Evolutionary conservation across 1,140 invertebrate genomes (phyloP), one percentile per base, ranked within the genome.

Genomic region (Triops cancriformis): DNA sequence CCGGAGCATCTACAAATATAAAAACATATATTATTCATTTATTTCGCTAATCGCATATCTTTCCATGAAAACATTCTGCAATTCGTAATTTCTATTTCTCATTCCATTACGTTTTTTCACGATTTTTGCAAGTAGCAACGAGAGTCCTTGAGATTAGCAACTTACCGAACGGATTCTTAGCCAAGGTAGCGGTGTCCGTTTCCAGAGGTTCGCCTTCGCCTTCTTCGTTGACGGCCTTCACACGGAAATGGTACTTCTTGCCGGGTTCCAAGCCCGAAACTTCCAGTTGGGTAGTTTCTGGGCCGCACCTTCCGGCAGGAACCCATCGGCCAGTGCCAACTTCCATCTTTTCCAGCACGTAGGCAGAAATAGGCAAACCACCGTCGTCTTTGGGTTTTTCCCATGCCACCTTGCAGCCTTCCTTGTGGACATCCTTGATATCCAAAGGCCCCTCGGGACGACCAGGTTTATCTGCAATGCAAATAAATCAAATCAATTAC

Each of bases 381-480:
- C 97, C 97, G 82, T 98, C 95, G 84, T 99, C 96, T 84, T 93
- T 94, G 10, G 97, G 94, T 82, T 94, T 94, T 23, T 94, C 93
- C 98, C 98, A 99, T 80, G 93, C 92, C 6, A 99, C 86, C 83
- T 96, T 98, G 83, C 94, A 96, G 31, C 94, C 94, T 83, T 98
- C 96, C 78, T 97, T 98, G 83, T 97, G 94, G 0, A 99, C 89
- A 83, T 98, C 95, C 0, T 88, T 89, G 4, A 97, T 94, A 84
- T 97, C 94, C 0, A 99, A 84, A 1, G 97, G 97, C 72, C 96
- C 97, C 86, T 97, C 94, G 0, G 97, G 97, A 81, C 93, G 92
- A 64, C 91, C 91, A 76, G 98, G 98, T 83, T 96, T 98, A 83
- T 64, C 51, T 64, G 23, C 6, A 23, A 64, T 23, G n/a, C 51